These are phyloP conservation scores for Crepidodera aurea DNA, from an alignment of 2,888 invertebrate genomes.

Conservation along the genomic window DNA sequence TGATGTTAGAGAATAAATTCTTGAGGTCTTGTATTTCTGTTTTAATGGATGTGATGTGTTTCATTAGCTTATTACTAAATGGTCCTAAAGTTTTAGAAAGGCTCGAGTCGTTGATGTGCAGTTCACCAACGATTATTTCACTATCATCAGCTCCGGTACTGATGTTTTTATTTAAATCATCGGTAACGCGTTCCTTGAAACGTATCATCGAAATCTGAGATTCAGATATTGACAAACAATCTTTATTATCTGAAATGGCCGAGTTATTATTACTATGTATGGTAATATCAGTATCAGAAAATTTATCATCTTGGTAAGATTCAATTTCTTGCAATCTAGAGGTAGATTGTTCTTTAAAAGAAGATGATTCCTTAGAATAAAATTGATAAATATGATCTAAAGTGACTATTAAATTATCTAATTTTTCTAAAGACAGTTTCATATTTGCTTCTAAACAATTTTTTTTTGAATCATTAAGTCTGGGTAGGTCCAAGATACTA, in stretches of 20 bases:
- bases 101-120: neutral
- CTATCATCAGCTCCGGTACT: neutral
- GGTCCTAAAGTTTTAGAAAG: neutral
- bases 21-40: constrained; percentile 1
- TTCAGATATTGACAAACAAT: neutral
- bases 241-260: neutral
- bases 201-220: neutral
- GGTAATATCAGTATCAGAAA: neutral
- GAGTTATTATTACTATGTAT: neutral
- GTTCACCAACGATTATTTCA: neutral
- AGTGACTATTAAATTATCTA: neutral
- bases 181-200: neutral
- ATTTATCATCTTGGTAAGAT: neutral
- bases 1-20: neutral
- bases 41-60: constrained; percentile 3
- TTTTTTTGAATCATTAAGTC: neutral
- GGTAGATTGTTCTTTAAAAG: neutral
- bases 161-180: neutral
- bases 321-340: neutral
- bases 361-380: neutral
- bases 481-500: neutral
- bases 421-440: constrained; percentile 1
- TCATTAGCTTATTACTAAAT: neutral
- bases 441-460: neutral
- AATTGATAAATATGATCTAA: constrained; percentile 7